These are phyloP conservation scores for Enteromius anoplus DNA, from an alignment of 2,797 vertebrate species.

Conservation along the genomic window DNA sequence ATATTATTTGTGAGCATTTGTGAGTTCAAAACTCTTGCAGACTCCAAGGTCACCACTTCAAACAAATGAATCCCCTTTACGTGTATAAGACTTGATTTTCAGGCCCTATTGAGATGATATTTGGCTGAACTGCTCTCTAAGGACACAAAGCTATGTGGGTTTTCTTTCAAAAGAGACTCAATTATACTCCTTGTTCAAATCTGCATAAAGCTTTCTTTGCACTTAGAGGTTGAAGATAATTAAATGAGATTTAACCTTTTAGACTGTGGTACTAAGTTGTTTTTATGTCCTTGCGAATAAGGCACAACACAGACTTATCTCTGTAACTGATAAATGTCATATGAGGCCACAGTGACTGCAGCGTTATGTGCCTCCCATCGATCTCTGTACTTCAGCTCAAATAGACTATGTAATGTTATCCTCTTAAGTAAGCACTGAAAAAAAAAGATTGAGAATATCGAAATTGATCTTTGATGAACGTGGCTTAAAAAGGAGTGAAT, in stretches of 20 bases:
- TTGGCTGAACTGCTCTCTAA: neutral
- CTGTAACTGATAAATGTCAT: slow-evolving; percentile 25
- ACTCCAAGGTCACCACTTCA: neutral
- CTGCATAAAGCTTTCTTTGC: neutral
- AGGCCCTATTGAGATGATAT: neutral
- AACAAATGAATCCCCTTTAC: slow-evolving; percentile 5
- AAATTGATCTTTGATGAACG: slow-evolving; percentile 16
- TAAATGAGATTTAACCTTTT: slow-evolving; percentile 25
- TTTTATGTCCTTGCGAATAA: slow-evolving; percentile 42
- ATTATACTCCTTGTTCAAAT: slow-evolving; percentile 11
- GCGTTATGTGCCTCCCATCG: neutral
- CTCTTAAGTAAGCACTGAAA: slow-evolving; percentile 1
- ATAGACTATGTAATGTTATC: neutral
- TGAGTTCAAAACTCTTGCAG: neutral
- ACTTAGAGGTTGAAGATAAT: slow-evolving; percentile 5
- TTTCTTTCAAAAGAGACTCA: neutral
- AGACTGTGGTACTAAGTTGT: slow-evolving; percentile 44
- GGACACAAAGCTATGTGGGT: neutral
- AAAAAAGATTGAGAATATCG: neutral
- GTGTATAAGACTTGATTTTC: neutral
- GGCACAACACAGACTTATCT: slow-evolving; percentile 13
- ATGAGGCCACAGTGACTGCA: neutral
- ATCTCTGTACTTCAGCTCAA: slow-evolving; percentile 12
- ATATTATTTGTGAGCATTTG: neutral
- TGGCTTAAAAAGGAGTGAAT: neutral